A percentile compares a stretch with the other conserved stretches of the same genome.
phyloP scores from a whole-genome alignment of 2,888 invertebrate species.

The Lacanobia wlatinum region DNA sequence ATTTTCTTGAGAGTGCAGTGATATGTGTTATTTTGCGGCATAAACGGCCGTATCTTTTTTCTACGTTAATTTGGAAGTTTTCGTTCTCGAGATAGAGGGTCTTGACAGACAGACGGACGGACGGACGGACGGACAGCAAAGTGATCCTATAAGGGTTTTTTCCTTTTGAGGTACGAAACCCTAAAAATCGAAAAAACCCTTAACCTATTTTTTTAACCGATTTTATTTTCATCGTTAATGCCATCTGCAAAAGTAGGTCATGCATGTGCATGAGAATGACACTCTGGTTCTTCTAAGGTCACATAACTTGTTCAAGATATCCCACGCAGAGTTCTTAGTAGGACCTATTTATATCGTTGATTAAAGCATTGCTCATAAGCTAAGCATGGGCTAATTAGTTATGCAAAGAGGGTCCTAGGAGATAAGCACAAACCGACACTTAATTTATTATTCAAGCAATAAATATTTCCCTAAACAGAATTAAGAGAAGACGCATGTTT shows the following conservation, averaged over 20 bases:
- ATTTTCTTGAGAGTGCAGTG: too few relatives aligned
- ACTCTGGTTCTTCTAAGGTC: neutral
- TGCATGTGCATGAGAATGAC: neutral
- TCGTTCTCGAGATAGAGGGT: too few relatives aligned
- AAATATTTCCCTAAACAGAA: neutral
- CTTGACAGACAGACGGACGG: too few relatives aligned
- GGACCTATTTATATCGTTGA: conserved; percentile 34
- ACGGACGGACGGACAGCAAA: too few relatives aligned
- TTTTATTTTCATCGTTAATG: too few relatives aligned
- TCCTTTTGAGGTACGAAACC: too few relatives aligned
- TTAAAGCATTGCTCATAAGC: conserved; percentile 30
- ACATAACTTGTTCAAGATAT: conserved; percentile 1
- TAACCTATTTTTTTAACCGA: too few relatives aligned
- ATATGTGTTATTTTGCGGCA: too few relatives aligned
- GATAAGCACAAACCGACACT: neutral
- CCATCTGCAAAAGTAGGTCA: neutral
- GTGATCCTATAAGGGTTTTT: too few relatives aligned
- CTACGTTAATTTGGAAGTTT: too few relatives aligned
- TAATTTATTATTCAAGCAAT: conserved; percentile 4
- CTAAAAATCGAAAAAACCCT: too few relatives aligned
- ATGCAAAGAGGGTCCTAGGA: conserved; percentile 29
- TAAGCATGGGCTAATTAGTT: neutral
- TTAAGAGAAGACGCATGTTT: neutral
- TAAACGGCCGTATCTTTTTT: too few relatives aligned
- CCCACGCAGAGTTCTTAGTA: conserved; percentile 22